Conservation (phyloP, 2,888 invertebrate species). For the Drosophila robusta region DNA sequence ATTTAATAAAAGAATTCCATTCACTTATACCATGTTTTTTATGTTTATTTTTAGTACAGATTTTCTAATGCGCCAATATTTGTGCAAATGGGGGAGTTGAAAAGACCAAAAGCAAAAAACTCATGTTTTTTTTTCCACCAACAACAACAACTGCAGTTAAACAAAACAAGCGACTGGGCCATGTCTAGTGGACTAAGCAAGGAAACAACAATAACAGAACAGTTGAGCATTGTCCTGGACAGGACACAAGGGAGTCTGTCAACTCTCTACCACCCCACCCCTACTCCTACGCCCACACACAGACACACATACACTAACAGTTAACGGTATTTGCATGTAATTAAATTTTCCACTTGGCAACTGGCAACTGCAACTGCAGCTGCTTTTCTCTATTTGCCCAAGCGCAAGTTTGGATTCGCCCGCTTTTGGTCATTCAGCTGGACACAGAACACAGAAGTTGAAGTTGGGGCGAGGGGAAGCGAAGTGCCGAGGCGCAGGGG, state of each 20-base stretch:
- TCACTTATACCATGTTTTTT: neutral
- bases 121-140: neutral
- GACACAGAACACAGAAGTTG: conserved; percentile 17
- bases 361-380: conserved; percentile 56
- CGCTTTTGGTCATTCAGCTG: conserved; percentile 55
- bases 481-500: neutral
- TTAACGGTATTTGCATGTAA: conserved; percentile 82
- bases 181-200: conserved; percentile 23
- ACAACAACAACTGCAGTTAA: conserved; percentile 29
- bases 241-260: conserved; percentile 37
- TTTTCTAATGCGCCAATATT: conserved; percentile 5
- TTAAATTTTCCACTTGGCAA: conserved; percentile 79
- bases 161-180: conserved; percentile 20
- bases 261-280: neutral
- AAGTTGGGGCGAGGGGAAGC: neutral
- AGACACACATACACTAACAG: conserved; percentile 22
- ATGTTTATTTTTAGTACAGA: neutral
- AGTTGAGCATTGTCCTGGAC: conserved; percentile 26
- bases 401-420: conserved; percentile 38
- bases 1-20: neutral
- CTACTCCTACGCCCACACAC: neutral
- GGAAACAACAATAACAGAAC: conserved; percentile 36
- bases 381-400: conserved; percentile 66
- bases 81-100: neutral
- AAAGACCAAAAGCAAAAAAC: neutral